Evolutionary conservation across 1,140 invertebrate genomes (phyloP), one percentile per base, ranked within the genome.

Genomic region (Galendromus occidentalis): DNA sequence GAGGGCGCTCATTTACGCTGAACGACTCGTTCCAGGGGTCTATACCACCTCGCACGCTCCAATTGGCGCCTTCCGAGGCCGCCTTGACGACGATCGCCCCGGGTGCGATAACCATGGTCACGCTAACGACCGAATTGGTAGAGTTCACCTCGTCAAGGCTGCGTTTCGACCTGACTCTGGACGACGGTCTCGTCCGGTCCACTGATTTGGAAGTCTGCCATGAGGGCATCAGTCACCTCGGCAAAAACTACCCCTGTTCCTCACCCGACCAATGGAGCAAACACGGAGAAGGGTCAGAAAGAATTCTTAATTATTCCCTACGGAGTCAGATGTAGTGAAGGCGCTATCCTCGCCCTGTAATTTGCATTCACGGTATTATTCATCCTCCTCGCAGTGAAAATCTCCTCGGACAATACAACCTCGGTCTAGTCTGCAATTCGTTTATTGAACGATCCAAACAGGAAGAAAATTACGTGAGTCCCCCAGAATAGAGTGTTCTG

Each of bases 201-300:
- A 69, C 68, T 22, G 64, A 44, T 18, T 42, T n/a, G 12, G 63
- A 70, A 45, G 68, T 71, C 42, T 71, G 70, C 41, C 45, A 65
- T 17, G 69, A 68, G 1, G 68, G 68, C 5, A 65, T 71, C 12
- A 67, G 67, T 44, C 66, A 68, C 18, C 41, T 67, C n/a, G 70
- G 70, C 9, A 66, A 44, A 39, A 71, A 71, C 44, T 71, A 71
- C 51, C 70, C 70, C 0, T 71, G 70, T 42, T 71, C 69, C 47
- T 67, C 69, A 4, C 68, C 70, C 0, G 41, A 66, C 7, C 67
- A 67, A 51, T 66, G 67, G 18, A 41, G 42, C 9, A 68, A 59
- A 59, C 51, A 59, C 22, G 51, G 22, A 25, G 51, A 59, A 59
- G 51, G 51, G 51, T 59, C 12, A 17, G 51, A 20, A 22, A 0